A percentile compares a stretch with the other conserved stretches of the same genome.
Conservation (phyloP, 2,797 vertebrate species). For the Mycteria americana region DNA sequence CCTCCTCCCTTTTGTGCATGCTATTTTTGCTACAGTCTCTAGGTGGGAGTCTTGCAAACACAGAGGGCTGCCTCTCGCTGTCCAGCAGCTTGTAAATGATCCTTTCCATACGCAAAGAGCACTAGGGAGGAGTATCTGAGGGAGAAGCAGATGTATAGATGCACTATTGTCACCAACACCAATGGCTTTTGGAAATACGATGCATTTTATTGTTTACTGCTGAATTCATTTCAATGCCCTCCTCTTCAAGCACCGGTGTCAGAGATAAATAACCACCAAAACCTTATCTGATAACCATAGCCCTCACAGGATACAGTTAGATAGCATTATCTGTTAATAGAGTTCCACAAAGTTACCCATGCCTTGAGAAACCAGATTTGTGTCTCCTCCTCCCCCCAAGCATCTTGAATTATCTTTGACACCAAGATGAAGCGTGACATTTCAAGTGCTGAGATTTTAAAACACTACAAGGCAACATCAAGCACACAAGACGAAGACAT, state of each 20-base stretch:
- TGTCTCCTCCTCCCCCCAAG: not conserved
- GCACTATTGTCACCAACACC: not conserved
- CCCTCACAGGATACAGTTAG: not conserved
- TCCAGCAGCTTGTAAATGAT: not conserved
- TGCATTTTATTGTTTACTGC: not conserved
- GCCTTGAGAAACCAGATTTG: not conserved
- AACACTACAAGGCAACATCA: not conserved
- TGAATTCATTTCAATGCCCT: not conserved
- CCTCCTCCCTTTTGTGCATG: not conserved
- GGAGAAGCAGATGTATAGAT: not conserved
- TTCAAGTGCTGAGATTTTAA: not conserved
- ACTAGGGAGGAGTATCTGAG: not conserved
- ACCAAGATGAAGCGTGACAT: not conserved
- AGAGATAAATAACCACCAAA: not conserved
- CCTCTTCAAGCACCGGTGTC: not conserved
- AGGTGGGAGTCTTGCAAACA: conserved; percentile 1
- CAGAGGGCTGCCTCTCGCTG: not conserved
- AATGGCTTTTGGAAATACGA: accelerated
- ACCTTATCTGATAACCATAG: not conserved
- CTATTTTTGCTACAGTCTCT: not conserved
- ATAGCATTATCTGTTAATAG: not conserved
- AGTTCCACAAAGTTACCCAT: not conserved
- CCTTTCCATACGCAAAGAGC: not conserved
- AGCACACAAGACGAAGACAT: not conserved
- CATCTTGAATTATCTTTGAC: not conserved